phyloP scores from a whole-genome alignment of 2,888 invertebrate species.

The Mesopsocus fuscifrons region DNA sequence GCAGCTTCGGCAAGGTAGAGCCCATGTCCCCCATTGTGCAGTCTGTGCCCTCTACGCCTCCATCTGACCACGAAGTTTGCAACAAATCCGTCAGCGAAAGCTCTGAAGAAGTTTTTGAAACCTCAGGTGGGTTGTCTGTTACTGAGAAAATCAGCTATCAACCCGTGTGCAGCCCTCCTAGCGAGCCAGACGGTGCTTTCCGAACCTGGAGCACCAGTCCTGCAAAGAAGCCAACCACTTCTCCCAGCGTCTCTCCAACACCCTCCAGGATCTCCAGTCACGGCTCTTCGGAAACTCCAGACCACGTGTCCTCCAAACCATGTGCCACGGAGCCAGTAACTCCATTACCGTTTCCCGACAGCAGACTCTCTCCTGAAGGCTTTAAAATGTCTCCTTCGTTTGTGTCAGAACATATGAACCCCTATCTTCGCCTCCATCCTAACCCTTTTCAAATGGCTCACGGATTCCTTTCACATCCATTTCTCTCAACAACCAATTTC shows the following conservation, averaged over 20 bases:
- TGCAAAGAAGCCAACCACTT: neutral
- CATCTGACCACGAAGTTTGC: slow-evolving; percentile 6
- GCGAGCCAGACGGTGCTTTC: neutral
- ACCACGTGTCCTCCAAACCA: neutral
- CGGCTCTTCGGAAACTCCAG: slow-evolving; percentile 1
- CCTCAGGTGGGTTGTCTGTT: neutral
- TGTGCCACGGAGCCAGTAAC: neutral
- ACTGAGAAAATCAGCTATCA: neutral
- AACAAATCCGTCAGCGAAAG: neutral
- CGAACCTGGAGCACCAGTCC: slow-evolving; percentile 3
- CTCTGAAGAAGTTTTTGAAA: neutral
- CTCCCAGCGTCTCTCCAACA: neutral
- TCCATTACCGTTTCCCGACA: slow-evolving; percentile 3
- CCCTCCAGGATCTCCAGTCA: neutral
- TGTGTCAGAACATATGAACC: slow-evolving; percentile 2
- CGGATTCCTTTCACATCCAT: slow-evolving; percentile 1
- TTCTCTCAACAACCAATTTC: neutral
- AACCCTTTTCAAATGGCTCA: neutral
- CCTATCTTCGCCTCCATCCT: neutral
- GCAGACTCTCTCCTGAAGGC: slow-evolving; percentile 3
- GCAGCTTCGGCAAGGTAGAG: neutral
- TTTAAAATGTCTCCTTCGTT: neutral
- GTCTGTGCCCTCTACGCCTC: neutral
- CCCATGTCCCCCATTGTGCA: slow-evolving; percentile 4
- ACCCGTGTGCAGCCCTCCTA: neutral